These are phyloP conservation scores for Syncerus caffer DNA, from an alignment of 2,797 vertebrate species.

Conservation along the genomic window DNA sequence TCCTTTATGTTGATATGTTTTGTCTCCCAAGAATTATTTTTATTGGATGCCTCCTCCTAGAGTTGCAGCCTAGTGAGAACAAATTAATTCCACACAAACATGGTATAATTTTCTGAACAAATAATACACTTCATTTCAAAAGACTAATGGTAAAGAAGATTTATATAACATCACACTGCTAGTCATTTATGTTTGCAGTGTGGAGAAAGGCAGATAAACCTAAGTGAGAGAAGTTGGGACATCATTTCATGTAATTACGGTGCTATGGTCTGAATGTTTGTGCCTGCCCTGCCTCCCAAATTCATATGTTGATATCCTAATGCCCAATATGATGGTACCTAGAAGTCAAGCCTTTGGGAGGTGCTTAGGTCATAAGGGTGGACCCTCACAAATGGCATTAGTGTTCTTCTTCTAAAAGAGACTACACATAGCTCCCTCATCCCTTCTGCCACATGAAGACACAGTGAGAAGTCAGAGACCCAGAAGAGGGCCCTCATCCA, in stretches of 20 bases:
- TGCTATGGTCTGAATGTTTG: background rate
- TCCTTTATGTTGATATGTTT: background rate
- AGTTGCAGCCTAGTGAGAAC: background rate
- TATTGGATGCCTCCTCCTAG: background rate
- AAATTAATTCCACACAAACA: constrained; percentile 17
- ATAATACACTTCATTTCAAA: background rate
- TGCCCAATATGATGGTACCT: background rate
- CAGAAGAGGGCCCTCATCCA: background rate
- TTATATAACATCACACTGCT: background rate
- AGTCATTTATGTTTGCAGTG: background rate
- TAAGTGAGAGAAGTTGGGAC: background rate
- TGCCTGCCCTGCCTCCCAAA: background rate
- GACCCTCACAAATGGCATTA: background rate
- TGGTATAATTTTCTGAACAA: background rate
- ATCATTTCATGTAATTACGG: background rate
- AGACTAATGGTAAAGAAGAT: background rate
- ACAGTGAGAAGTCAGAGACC: background rate
- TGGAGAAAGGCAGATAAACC: background rate
- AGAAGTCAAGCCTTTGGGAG: background rate
- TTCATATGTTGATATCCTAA: background rate
- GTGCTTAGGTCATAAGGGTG: background rate
- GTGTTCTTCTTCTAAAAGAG: background rate
- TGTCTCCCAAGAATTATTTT: constrained; percentile 31
- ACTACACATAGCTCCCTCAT: background rate
- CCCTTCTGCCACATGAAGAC: background rate